Evolutionary conservation across 2,888 invertebrate species (phyloP).

Genomic region (Dasysyrphus albostriatus): DNA sequence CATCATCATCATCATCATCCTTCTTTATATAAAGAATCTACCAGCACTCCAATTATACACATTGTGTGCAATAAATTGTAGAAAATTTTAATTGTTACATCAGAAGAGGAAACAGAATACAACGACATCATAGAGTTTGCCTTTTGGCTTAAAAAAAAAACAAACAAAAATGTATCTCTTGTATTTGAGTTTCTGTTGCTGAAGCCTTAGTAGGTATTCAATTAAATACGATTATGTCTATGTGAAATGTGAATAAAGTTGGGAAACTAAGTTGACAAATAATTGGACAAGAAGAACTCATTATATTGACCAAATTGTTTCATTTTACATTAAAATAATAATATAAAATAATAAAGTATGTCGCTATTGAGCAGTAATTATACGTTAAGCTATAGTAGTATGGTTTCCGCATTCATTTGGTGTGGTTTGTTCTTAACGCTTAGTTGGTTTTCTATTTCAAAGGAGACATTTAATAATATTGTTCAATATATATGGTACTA

Average conservation of each 20-base stretch:
- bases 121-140: background rate
- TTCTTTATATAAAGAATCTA: slow-evolving; percentile 17
- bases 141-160: slow-evolving; percentile 5
- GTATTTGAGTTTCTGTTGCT: slow-evolving; percentile 3
- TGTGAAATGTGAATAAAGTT: background rate
- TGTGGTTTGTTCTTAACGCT: background rate
- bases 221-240: background rate
- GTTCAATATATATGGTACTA: too few species aligned
- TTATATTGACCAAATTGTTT: slow-evolving; percentile 17
- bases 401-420: background rate
- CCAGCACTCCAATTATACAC: slow-evolving; percentile 27
- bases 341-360: too few species aligned
- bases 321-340: background rate
- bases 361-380: background rate
- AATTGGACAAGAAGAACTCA: slow-evolving; percentile 7
- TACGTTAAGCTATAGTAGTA: background rate
- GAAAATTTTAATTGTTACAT: slow-evolving; percentile 49
- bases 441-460: background rate
- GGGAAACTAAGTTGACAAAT: background rate
- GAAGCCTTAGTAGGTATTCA: background rate
- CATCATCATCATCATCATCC: too few species aligned
- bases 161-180: slow-evolving; percentile 5
- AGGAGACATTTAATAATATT: too few species aligned
- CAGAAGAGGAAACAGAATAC: slow-evolving; percentile 28
- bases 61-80: slow-evolving; percentile 49